Percentiles rank a stretch among this genome's conserved stretches.
These are phyloP conservation scores for Paramormyrops kingsleyae DNA, from an alignment of 2,113 vertebrate genomes.

Conservation along the genomic window DNA sequence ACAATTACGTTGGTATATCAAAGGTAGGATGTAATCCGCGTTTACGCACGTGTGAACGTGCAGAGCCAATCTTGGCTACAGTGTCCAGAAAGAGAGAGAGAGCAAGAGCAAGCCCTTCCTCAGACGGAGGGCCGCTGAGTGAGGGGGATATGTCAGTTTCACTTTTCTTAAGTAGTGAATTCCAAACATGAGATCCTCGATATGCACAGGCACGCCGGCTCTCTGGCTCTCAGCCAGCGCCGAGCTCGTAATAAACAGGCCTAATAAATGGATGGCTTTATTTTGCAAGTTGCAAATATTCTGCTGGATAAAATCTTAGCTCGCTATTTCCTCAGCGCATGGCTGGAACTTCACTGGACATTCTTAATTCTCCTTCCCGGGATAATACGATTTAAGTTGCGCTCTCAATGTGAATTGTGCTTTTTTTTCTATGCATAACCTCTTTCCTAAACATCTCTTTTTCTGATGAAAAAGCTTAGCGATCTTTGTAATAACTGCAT, in stretches of 20 bases:
- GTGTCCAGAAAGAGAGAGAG: constrained; percentile 8
- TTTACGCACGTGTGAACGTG: constrained; percentile 46
- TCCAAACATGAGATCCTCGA: constrained; percentile 16
- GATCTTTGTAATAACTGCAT: neutral
- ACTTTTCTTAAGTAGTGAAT: constrained; percentile 18
- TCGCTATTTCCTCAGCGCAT: neutral
- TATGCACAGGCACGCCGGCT: constrained; percentile 11
- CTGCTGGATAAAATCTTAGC: constrained; percentile 4
- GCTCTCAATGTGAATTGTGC: neutral
- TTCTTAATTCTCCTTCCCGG: neutral
- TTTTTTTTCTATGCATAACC: neutral
- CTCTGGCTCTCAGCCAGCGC: neutral
- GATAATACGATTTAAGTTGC: neutral
- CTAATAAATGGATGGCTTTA: constrained; percentile 19
- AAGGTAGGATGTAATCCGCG: constrained; percentile 43
- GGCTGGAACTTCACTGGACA: neutral
- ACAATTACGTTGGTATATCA: constrained; percentile 61
- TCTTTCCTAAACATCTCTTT: neutral
- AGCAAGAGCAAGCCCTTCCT: neutral
- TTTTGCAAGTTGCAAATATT: constrained; percentile 17
- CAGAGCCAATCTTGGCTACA: constrained; percentile 28
- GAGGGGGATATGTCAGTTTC: constrained; percentile 21
- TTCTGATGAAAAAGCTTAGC: neutral
- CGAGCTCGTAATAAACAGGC: constrained; percentile 6
- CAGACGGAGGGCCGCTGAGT: constrained; percentile 9